Percentiles rank a stretch among this genome's conserved stretches.
Evolutionary conservation across 2,113 vertebrate species (phyloP).

Genomic region (Corvus moneduloides): DNA sequence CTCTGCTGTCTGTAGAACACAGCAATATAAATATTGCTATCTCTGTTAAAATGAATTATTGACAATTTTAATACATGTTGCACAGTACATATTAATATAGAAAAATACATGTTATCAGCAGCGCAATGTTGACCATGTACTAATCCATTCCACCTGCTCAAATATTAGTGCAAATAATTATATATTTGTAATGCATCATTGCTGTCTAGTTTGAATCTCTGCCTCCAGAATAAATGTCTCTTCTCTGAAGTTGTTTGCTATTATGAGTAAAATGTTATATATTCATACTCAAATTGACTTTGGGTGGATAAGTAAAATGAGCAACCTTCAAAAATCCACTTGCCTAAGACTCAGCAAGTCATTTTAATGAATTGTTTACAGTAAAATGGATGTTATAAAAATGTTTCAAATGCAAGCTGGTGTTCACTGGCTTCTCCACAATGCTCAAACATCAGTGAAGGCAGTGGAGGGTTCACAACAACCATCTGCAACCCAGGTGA

Average conservation of each 20-base stretch:
- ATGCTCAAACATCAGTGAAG: neutral
- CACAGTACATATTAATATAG: constrained; percentile 84
- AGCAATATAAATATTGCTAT: constrained; percentile 79
- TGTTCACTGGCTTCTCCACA: neutral
- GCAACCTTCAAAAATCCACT: constrained; percentile 70
- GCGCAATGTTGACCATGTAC: constrained; percentile 91
- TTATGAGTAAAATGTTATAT: constrained; percentile 69
- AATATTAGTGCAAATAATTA: constrained; percentile 90
- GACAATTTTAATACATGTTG: constrained; percentile 83
- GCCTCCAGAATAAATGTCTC: constrained; percentile 76
- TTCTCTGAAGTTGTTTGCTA: constrained; percentile 73
- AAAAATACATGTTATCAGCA: constrained; percentile 82
- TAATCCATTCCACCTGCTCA: constrained; percentile 99
- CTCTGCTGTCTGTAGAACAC: constrained; percentile 69
- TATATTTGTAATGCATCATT: constrained; percentile 85
- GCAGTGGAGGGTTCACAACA: neutral
- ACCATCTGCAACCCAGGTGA: neutral
- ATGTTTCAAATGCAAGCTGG: neutral
- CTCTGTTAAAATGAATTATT: constrained; percentile 79
- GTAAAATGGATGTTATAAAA: constrained; percentile 24
- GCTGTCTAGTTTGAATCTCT: constrained; percentile 72
- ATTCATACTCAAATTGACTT: constrained; percentile 78
- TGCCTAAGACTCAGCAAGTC: constrained; percentile 58
- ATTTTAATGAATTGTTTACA: constrained; percentile 68
- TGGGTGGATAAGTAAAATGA: constrained; percentile 66